Conservation (phyloP, 2,113 vertebrate species). For the Glaucidium brasilianum region DNA sequence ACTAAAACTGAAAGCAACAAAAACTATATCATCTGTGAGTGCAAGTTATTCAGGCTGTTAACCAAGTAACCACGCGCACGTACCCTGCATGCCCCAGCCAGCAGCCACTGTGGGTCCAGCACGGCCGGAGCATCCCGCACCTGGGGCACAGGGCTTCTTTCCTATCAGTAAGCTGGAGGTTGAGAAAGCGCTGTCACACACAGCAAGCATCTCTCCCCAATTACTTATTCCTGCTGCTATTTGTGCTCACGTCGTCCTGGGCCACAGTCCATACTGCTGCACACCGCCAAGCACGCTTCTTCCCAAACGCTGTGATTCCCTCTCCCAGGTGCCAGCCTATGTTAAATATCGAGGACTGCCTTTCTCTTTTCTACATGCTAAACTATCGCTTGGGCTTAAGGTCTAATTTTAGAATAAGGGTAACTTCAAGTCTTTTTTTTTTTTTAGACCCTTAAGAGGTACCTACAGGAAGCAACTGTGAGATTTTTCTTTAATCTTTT, state of each 20-base stretch:
- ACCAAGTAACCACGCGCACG: rapidly evolving
- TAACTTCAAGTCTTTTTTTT: background rate
- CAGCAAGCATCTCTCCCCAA: background rate
- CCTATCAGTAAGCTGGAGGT: background rate
- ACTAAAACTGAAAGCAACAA: background rate
- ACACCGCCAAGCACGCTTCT: background rate
- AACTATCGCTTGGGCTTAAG: background rate
- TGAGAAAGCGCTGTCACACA: background rate
- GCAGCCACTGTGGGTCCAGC: background rate
- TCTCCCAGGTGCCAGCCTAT: background rate
- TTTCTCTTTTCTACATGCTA: background rate
- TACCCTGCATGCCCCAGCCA: too few relatives aligned
- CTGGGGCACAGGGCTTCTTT: background rate
- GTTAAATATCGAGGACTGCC: background rate
- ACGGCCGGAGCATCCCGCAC: rapidly evolving
- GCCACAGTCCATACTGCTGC: background rate
- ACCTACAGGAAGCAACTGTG: background rate
- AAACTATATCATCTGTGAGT: background rate
- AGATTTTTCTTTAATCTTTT: background rate
- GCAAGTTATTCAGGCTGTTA: background rate
- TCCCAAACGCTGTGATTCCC: background rate
- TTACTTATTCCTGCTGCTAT: background rate
- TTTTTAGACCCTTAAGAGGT: background rate
- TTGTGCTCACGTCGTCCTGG: background rate
- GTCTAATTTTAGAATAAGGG: background rate